Percentiles rank a stretch among this genome's conserved stretches.
Conservation (phyloP, 2,888 invertebrate species). For the Incurvaria masculella region DNA sequence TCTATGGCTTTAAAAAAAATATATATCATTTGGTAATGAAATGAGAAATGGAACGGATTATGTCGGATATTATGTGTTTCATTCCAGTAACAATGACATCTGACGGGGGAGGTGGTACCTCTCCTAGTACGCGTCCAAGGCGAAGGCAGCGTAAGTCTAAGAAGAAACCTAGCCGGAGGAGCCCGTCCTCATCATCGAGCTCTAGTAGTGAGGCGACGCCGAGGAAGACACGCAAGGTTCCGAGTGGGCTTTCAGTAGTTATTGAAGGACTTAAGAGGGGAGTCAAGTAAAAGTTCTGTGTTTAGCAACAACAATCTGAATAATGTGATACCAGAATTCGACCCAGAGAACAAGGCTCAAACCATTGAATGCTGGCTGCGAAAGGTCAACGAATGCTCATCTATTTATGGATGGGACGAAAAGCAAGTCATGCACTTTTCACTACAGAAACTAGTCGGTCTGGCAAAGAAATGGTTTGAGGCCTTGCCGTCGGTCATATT, state of each 20-base stretch:
- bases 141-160: too few species aligned
- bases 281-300: background rate
- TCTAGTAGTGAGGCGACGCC: too few species aligned
- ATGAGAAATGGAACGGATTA: too few species aligned
- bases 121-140: too few species aligned
- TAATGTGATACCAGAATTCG: slow-evolving; percentile 7
- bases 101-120: too few species aligned
- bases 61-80: too few species aligned
- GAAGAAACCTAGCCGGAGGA: too few species aligned
- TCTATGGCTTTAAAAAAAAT: too few species aligned
- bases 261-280: background rate
- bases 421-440: slow-evolving; percentile 16
- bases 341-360: slow-evolving; percentile 9
- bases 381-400: slow-evolving; percentile 15
- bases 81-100: too few species aligned
- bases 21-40: too few species aligned
- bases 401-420: slow-evolving; percentile 15
- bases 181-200: too few species aligned
- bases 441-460: slow-evolving; percentile 14
- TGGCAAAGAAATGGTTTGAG: slow-evolving; percentile 18
- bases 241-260: background rate
- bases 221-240: background rate
- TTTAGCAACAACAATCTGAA: slow-evolving; percentile 1
- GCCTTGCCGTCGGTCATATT: slow-evolving; percentile 12
- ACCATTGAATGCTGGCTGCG: slow-evolving; percentile 9